phyloP scores from a whole-genome alignment of 2,888 invertebrate genomes.

The Pammene aurita region DNA sequence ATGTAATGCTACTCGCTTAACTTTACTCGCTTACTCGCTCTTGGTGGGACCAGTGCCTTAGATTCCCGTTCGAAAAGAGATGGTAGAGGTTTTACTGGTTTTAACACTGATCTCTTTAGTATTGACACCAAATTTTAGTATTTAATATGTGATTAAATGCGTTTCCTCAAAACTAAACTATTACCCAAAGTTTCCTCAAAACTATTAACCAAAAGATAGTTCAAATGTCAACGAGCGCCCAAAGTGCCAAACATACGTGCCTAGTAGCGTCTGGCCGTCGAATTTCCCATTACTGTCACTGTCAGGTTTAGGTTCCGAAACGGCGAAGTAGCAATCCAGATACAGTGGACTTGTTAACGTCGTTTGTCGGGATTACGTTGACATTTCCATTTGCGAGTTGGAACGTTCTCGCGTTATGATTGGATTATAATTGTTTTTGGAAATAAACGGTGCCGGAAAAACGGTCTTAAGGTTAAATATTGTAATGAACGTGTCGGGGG shows the following conservation, averaged over 20 bases:
- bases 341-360: constrained; percentile 40
- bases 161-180: too few relatives aligned
- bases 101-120: too few relatives aligned
- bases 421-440: constrained; percentile 54
- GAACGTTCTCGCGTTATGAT: constrained; percentile 46
- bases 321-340: constrained; percentile 36
- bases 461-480: constrained; percentile 33
- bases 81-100: too few relatives aligned
- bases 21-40: too few relatives aligned
- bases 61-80: too few relatives aligned
- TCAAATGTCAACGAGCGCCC: constrained; percentile 5
- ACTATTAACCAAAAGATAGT: too few relatives aligned
- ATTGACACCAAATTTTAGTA: too few relatives aligned
- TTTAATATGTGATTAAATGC: too few relatives aligned
- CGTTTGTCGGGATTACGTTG: constrained; percentile 60
- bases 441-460: constrained; percentile 44
- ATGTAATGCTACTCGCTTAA: too few relatives aligned
- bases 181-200: too few relatives aligned
- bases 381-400: constrained; percentile 55
- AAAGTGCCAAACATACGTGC: constrained; percentile 13
- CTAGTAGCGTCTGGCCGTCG: constrained; percentile 35
- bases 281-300: constrained; percentile 40
- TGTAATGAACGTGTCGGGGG: constrained; percentile 30
- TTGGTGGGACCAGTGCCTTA: too few relatives aligned
- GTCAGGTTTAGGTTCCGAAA: constrained; percentile 28